Evolutionary conservation across 2,888 invertebrate species (phyloP), one percentile per base, ranked within the genome.

Genomic region (Germaria angustata): DNA sequence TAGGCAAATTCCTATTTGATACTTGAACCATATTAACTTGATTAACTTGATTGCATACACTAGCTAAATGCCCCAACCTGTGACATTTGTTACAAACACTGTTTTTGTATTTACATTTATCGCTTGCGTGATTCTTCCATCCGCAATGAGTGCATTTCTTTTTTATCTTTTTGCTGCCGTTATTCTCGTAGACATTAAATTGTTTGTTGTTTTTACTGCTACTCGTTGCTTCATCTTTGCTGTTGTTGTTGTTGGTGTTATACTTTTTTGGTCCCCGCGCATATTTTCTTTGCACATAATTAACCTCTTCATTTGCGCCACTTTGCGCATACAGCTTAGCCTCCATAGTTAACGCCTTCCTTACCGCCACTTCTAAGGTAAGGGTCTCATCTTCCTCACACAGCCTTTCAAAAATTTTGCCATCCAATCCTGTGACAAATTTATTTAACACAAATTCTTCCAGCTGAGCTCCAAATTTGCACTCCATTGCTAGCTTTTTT

Each of bases 371-470:
- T 51, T 51, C 36, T 8, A 66, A 28, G 3, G 66, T 51, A 4
- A 66, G 15, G 24, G 15, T 15, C 24, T 57, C 41, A 24, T 61
- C 71, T 28, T 72, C 59, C 76, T n/a, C n/a, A n/a, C n/a, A n/a
- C n/a, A n/a, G n/a, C n/a, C n/a, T 68, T 49, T 77, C 76, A 17
- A 53, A 76, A 51, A 77, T 68, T 61, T 77, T 68, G 53, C 24
- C 66, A 3, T 49, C 49, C 20, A 34, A 65, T n/a, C 65, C 49
- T 2, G 65, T 65, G 13, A 55, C 55, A 41, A 68, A 68, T 34
- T 57, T 69, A 57, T 69, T 57, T 22, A 69, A 22, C 17, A 69
- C 41, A 66, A 49, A 81, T 36, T 51, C 3, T 44, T 73, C 9
- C 13, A 66, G 36, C 41, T 76, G 39, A n/a, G 28, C 6, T 32